Evolutionary conservation across 2,797 vertebrate genomes (phyloP), one percentile per base, ranked within the genome.

Genomic region (Pseudomugil tenellus): DNA sequence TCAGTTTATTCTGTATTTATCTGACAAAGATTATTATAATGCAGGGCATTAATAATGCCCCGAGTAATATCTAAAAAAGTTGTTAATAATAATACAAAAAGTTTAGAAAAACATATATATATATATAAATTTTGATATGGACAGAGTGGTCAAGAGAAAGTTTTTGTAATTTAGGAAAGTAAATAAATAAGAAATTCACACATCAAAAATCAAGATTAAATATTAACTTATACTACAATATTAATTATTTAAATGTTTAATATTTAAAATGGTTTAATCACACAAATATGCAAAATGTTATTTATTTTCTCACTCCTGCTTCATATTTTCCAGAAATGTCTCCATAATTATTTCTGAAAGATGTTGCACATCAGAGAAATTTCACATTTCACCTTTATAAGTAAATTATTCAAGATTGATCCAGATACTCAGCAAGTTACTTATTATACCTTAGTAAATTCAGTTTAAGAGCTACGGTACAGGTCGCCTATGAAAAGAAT

Each of bases 1-100:
- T 64, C 31, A 68, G 26, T 72, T 78, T 29, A 39, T 57, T 68
- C 77, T 74, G 55, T 75, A 43, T 54, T 72, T 23, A 63, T 64
- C 77, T 64, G 70, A 77, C 70, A 83, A 77, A 81, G 39, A 81
- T 63, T n/a, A 4, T n/a, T 12, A 76, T 49, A 46, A 60, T 28
- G 59, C 32, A 39, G 28, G 43, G 34, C 31, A 60, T 53, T 63
- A 66, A 62, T 73, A 81, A 87, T 70, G 63, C 58, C 68, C 64
- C 31, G 34, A 26, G 19, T 65, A 10, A 67, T n/a, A 3, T 34
- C 74, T 34, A 12, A 53, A 26, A 26, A 28, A 28, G 14, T 23
- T 23, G n/a, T n/a, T n/a, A n/a, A n/a, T n/a, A 41, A 41, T 1
- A 35, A 41, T 43, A 76, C 68, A 0, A 37, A 69, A 56, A 56